A percentile compares a stretch with the other conserved stretches of the same genome.
These are phyloP conservation scores for Lochmaea capreae DNA, from an alignment of 2,888 invertebrate genomes.

Conservation along the genomic window DNA sequence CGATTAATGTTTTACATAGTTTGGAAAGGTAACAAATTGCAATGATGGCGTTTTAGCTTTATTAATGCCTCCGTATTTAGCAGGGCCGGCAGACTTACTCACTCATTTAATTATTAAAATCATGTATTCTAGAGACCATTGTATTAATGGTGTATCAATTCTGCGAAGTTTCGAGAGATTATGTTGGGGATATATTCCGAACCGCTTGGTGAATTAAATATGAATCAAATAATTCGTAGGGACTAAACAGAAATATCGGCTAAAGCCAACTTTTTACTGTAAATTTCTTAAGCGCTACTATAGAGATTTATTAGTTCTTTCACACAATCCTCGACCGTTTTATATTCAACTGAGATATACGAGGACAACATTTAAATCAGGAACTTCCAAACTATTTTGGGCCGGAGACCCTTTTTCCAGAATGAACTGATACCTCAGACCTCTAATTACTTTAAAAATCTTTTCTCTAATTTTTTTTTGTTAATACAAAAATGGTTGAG, in stretches of 20 bases:
- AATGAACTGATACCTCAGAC: no score
- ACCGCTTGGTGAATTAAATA: conserved; percentile 25
- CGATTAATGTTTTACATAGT: conserved; percentile 19
- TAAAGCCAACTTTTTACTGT: not conserved
- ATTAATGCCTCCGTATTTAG: conserved; percentile 36
- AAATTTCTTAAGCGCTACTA: not conserved
- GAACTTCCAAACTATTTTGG: no score
- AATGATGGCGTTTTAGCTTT: conserved; percentile 34
- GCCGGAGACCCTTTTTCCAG: no score
- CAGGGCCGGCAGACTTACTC: conserved; percentile 13
- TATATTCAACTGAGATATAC: no score
- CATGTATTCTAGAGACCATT: conserved; percentile 40
- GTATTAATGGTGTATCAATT: conserved; percentile 41
- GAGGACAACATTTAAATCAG: no score
- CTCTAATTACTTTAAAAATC: no score
- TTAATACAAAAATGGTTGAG: no score
- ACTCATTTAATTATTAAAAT: conserved; percentile 41
- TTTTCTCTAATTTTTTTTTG: no score
- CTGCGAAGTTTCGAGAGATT: conserved; percentile 39
- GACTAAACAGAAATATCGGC: not conserved
- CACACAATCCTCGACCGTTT: no score
- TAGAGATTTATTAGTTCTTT: no score
- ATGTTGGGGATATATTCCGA: conserved; percentile 33
- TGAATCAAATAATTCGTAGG: conserved; percentile 15
- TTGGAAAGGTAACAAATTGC: conserved; percentile 31